Percentiles rank a stretch among this genome's conserved stretches.
phyloP scores from a whole-genome alignment of 2,888 invertebrate species.

The Andrena chrysosceles region DNA sequence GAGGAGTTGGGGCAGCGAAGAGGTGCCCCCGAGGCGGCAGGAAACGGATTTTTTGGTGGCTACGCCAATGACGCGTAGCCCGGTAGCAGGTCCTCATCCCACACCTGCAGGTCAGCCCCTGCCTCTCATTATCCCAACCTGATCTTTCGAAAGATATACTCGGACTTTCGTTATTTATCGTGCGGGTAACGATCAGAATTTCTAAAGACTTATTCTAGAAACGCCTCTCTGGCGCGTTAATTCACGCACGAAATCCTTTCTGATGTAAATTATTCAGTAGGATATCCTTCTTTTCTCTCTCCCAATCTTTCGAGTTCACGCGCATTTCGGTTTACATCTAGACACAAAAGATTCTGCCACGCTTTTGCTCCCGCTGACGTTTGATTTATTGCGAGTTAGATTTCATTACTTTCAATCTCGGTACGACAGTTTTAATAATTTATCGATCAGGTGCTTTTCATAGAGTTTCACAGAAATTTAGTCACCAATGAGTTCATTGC shows the following conservation, averaged over 20 bases:
- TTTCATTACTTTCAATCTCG: neutral
- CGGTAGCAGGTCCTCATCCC: conserved; percentile 83
- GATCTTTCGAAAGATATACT: conserved; percentile 83
- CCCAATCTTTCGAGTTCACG: neutral
- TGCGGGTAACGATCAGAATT: conserved; percentile 80
- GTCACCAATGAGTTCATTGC: neutral
- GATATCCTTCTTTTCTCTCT: conserved; percentile 10
- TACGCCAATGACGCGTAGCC: conserved; percentile 83
- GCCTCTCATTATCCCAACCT: conserved; percentile 84
- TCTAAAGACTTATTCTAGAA: conserved; percentile 73
- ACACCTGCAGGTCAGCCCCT: conserved; percentile 83
- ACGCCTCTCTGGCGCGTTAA: conserved; percentile 55
- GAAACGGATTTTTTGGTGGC: conserved; percentile 73
- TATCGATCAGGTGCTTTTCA: neutral
- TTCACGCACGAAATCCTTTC: conserved; percentile 48
- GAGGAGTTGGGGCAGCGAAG: neutral
- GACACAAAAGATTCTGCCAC: neutral
- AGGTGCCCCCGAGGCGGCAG: conserved; percentile 21
- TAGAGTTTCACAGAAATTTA: neutral
- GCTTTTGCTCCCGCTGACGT: neutral
- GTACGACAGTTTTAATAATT: neutral
- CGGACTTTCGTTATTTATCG: conserved; percentile 83
- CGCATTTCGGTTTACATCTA: neutral
- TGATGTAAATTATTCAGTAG: conserved; percentile 46
- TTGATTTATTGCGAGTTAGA: neutral